These are phyloP conservation scores for Orthosia cruda DNA, from an alignment of 2,888 invertebrate species.

Conservation along the genomic window DNA sequence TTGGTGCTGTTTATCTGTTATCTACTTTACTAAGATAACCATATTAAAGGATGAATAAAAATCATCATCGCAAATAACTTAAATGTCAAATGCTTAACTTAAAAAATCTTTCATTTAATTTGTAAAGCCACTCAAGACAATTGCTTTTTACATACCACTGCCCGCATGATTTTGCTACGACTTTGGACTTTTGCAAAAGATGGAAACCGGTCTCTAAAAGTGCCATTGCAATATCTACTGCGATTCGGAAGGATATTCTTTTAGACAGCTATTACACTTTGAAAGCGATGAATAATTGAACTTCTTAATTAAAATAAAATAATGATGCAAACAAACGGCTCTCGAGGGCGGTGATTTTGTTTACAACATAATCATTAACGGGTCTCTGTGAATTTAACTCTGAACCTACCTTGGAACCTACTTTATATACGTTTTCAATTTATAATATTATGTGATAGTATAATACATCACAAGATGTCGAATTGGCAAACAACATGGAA, in stretches of 20 bases:
- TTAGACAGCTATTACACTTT: background rate
- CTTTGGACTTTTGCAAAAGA: slow-evolving; percentile 46
- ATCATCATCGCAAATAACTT: too few species aligned
- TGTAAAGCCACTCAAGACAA: slow-evolving; percentile 14
- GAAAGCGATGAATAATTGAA: background rate
- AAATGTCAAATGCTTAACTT: too few species aligned
- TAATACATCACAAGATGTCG: slow-evolving; percentile 27
- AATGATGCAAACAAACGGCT: background rate
- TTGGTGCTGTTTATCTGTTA: background rate
- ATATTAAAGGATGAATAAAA: too few species aligned
- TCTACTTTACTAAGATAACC: background rate
- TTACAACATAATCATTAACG: background rate
- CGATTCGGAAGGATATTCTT: slow-evolving; percentile 24
- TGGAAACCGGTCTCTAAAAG: slow-evolving; percentile 38
- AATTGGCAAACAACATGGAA: slow-evolving; percentile 10
- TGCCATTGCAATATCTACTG: slow-evolving; percentile 2
- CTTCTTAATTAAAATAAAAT: background rate
- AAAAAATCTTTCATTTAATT: too few species aligned
- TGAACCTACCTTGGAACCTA: too few species aligned
- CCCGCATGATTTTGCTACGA: slow-evolving; percentile 7
- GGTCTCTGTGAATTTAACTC: too few species aligned
- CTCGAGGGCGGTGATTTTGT: background rate
- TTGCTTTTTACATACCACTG: background rate
- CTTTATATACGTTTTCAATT: background rate
- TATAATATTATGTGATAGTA: background rate